phyloP scores from a whole-genome alignment of 2,113 vertebrate species.

The Petroica traversi region DNA sequence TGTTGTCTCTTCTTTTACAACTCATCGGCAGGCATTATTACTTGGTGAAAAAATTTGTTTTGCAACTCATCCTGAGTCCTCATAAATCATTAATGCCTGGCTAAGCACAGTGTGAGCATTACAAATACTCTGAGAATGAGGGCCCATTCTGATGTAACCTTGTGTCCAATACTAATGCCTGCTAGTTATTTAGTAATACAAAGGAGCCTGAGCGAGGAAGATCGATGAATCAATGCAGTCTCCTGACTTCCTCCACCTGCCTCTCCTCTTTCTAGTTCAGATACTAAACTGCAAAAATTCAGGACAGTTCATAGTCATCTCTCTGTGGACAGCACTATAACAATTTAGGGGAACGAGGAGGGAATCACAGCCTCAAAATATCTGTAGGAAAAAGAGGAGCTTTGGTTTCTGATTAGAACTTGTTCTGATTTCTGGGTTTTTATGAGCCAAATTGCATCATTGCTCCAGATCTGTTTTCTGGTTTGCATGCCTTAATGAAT shows the following conservation, averaged over 20 bases:
- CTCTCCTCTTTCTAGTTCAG: neutral
- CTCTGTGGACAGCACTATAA: neutral
- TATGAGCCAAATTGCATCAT: neutral
- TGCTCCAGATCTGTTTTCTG: neutral
- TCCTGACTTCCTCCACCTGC: constrained; percentile 18
- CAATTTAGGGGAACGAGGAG: neutral
- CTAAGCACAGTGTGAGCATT: constrained; percentile 60
- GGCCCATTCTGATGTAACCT: constrained; percentile 33
- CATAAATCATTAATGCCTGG: constrained; percentile 70
- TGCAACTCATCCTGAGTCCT: constrained; percentile 61
- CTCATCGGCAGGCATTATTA: constrained; percentile 63
- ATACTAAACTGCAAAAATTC: neutral
- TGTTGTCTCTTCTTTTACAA: constrained; percentile 60
- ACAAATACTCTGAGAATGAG: constrained; percentile 43
- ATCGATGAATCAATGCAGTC: constrained; percentile 51
- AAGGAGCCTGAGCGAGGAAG: constrained; percentile 40
- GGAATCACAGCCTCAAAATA: neutral
- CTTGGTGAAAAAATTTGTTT: constrained; percentile 69
- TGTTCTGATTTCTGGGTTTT: neutral
- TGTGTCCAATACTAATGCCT: constrained; percentile 63
- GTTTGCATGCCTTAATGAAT: neutral
- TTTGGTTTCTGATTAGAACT: neutral
- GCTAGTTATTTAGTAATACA: constrained; percentile 66
- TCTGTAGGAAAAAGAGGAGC: neutral
- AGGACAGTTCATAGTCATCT: neutral